Evolutionary conservation across 2,113 vertebrate species (phyloP), one percentile per base, ranked within the genome.

Genomic region (Columbina picui): DNA sequence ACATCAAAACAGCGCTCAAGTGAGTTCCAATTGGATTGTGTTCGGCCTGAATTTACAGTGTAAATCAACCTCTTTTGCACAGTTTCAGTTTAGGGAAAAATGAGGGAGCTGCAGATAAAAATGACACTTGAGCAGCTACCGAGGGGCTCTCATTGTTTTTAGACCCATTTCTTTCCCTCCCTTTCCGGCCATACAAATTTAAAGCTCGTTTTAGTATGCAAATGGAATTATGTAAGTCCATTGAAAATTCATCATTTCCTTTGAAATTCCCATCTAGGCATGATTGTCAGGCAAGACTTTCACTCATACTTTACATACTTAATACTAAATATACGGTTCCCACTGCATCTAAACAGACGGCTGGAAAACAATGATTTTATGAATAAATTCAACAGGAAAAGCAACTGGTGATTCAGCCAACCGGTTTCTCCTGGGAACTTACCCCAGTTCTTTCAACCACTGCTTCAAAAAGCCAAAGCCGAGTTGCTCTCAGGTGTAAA

Each of bases 1-100:
- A 98, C 98, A 99, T 99, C 98, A 99, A 99, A 97, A 97, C 95
- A 67, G 88, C 4, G 95, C 97, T 98, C 91, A 61, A 98, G 98
- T 96, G 96, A 98, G 97, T 96, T 97, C 97, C 98, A 97, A 98
- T 97, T 98, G 97, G 96, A 97, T 98, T 97, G 93, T 65, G 87
- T 86, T 97, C 92, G 79, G 98, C 96, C 97, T 92, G 93, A 92
- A 98, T 98, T 98, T 98, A 96, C 97, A 96, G 96, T 96, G 97
- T 97, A 98, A 99, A 99, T 98, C 98, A 98, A 96, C 87, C 93
- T 92, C 91, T 97, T 94, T 92, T 89, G 97, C 92, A 91, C 52
- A 74, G 88, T 83, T 97, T 92, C 79, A 92, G 92, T 94, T 94
- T 56, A 89, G 93, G 67, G 87, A 12, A 27, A 93, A 89, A 84